Percentiles rank a stretch among this genome's conserved stretches.
These are phyloP conservation scores for Microcebus jonahi DNA, from an alignment of 2,113 vertebrate genomes.

Conservation along the genomic window DNA sequence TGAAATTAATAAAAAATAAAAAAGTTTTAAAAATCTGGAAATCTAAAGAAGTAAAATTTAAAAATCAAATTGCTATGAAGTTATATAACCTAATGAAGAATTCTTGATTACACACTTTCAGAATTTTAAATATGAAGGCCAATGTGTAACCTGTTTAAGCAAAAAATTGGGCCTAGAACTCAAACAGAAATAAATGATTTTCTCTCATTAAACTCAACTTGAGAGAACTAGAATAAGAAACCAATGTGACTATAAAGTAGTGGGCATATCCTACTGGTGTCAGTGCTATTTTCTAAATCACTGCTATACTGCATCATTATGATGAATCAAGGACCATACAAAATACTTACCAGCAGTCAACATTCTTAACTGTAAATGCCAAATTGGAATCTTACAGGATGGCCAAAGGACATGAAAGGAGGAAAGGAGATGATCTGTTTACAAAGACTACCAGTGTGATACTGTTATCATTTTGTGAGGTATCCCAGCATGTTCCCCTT, in stretches of 20 bases:
- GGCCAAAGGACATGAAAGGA: neutral
- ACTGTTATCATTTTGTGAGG: neutral
- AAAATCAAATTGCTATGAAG: neutral
- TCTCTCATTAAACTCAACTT: conserved; percentile 1
- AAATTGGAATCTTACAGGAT: neutral
- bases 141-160: neutral
- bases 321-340: neutral
- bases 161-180: neutral
- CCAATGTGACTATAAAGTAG: neutral
- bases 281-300: neutral
- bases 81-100: neutral
- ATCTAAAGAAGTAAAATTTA: neutral
- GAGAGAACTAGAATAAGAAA: neutral
- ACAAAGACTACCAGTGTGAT: neutral
- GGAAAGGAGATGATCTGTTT: neutral
- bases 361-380: neutral
- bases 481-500: neutral
- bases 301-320: neutral
- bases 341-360: neutral
- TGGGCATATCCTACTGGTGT: neutral
- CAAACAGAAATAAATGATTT: neutral
- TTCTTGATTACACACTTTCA: neutral
- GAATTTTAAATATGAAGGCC: neutral
- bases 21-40: neutral
- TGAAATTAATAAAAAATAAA: too few relatives aligned